Percentiles rank a stretch among this genome's conserved stretches.
phyloP scores from a whole-genome alignment of 2,113 vertebrate species.

The Leptosomus discolor region DNA sequence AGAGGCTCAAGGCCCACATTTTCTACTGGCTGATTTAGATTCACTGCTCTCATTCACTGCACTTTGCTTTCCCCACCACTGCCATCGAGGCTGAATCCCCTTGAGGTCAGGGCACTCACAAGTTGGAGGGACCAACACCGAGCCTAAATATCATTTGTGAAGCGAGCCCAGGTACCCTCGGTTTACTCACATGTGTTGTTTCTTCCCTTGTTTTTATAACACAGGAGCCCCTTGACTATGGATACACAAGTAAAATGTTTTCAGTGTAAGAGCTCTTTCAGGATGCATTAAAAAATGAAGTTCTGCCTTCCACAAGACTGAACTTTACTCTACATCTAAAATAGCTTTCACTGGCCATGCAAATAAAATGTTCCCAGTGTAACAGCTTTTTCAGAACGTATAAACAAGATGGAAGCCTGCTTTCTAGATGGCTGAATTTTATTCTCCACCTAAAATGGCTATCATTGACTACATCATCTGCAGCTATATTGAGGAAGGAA shows the following conservation, averaged over 20 bases:
- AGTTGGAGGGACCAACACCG: background rate
- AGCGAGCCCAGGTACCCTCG: background rate
- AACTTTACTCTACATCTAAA: background rate
- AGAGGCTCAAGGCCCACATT: background rate
- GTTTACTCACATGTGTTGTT: background rate
- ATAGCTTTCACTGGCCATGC: background rate
- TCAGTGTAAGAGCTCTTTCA: background rate
- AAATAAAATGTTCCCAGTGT: background rate
- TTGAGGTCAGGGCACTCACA: background rate
- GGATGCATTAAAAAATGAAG: background rate
- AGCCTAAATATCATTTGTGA: background rate
- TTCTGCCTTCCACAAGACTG: background rate
- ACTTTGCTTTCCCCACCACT: background rate
- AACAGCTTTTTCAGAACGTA: background rate
- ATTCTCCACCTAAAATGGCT: background rate
- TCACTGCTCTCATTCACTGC: background rate
- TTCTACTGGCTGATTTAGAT: background rate
- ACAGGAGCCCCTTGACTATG: background rate
- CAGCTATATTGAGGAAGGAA: conserved; percentile 30
- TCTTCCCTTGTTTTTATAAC: background rate
- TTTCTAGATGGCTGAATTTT: conserved; percentile 12
- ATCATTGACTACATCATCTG: conserved; percentile 24
- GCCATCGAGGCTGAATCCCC: background rate
- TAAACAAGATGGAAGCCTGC: conserved; percentile 22
- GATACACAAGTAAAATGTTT: background rate